These are phyloP conservation scores for Drosophila asahinai DNA, from an alignment of 1,140 invertebrate genomes.

Conservation along the genomic window DNA sequence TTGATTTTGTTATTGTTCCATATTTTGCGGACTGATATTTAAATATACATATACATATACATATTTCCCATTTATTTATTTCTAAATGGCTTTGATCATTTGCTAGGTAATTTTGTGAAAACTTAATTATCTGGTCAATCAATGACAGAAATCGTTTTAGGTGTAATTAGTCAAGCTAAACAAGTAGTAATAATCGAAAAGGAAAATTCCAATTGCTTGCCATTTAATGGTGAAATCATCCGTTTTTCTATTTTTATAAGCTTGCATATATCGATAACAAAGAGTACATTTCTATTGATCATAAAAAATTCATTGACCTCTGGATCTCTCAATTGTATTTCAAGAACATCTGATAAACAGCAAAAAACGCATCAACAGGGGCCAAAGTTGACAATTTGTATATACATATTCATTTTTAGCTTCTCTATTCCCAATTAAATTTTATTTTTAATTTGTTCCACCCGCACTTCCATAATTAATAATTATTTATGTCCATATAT, in stretches of 20 bases:
- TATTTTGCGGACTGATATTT: neutral
- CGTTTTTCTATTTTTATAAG: neutral
- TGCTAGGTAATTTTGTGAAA: neutral
- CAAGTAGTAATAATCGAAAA: neutral
- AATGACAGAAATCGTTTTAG: neutral
- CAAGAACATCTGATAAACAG: neutral
- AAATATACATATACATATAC: neutral
- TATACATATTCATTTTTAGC: too few relatives aligned
- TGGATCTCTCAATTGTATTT: neutral
- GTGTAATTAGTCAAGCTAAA: neutral
- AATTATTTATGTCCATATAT: neutral
- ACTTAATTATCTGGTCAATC: neutral
- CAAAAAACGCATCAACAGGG: too few relatives aligned
- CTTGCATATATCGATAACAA: neutral
- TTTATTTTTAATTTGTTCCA: neutral
- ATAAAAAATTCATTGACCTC: neutral
- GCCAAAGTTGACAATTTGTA: too few relatives aligned
- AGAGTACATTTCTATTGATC: neutral
- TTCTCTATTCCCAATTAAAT: neutral
- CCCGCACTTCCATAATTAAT: neutral
- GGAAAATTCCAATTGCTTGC: neutral
- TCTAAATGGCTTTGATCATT: neutral
- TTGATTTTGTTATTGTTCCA: too few relatives aligned
- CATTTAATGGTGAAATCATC: constrained; percentile 1
- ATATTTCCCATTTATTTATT: neutral